Percentiles rank a stretch among this genome's conserved stretches.
Conservation (phyloP, 1,140 invertebrate species). For the Drosophila tropicalis region DNA sequence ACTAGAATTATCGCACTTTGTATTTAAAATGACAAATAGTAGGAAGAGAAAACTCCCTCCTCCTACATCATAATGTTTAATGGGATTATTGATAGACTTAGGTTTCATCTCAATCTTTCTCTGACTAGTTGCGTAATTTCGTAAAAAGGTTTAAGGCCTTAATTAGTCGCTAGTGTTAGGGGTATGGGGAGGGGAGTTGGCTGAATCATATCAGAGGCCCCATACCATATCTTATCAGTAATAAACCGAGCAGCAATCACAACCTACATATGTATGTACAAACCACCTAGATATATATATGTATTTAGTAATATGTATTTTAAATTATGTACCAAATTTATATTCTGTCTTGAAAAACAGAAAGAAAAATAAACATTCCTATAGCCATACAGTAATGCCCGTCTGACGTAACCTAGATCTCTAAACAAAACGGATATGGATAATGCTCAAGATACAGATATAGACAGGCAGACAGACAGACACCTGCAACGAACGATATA, state of each 20-base stretch:
- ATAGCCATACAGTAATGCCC: too few species aligned
- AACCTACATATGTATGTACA: background rate
- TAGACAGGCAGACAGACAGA: background rate
- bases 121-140: background rate
- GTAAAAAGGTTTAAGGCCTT: background rate
- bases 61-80: too few species aligned
- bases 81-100: too few species aligned
- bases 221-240: constrained; percentile 50
- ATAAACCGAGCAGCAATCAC: constrained; percentile 31
- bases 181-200: background rate
- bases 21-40: background rate
- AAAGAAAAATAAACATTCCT: too few species aligned
- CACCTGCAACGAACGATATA: constrained; percentile 1
- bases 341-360: too few species aligned
- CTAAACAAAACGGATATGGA: background rate
- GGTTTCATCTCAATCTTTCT: background rate
- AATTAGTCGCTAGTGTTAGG: background rate
- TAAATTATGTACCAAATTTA: background rate
- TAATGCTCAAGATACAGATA: background rate
- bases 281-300: background rate
- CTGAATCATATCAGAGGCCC: constrained; percentile 37
- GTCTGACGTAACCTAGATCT: constrained; percentile 9
- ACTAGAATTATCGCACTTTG: background rate
- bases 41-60: too few species aligned
- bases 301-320: background rate